Conservation (phyloP, 2,113 vertebrate species). For the Madoqua kirkii region DNA sequence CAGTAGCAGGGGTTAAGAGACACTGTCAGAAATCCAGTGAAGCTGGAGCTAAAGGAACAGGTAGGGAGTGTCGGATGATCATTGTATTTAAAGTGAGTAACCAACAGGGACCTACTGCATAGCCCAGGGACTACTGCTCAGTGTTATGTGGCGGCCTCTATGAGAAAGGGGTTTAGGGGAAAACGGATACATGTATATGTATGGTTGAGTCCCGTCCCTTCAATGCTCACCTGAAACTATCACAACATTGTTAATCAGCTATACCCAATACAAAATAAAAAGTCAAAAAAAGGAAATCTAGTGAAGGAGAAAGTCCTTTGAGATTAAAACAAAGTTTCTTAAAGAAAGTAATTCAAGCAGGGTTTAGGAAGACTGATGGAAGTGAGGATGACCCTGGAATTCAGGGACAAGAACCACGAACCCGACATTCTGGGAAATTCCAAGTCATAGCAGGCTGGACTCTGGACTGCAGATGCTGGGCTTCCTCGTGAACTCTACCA, state of each 20-base stretch:
- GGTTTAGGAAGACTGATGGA: background rate
- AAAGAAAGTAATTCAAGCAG: background rate
- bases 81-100: background rate
- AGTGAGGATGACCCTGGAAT: background rate
- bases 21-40: background rate
- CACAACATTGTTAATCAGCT: background rate
- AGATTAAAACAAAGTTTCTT: background rate
- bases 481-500: background rate
- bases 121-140: background rate
- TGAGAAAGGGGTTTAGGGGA: background rate
- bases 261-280: background rate
- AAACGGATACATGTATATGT: background rate
- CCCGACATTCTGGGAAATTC: background rate
- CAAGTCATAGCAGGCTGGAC: background rate
- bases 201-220: background rate
- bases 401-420: no score
- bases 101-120: background rate
- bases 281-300: background rate
- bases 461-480: background rate
- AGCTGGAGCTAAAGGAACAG: background rate
- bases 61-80: background rate
- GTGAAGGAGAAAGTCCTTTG: background rate
- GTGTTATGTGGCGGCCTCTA: background rate
- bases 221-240: background rate
- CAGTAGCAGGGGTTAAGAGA: background rate